Evolutionary conservation across 2,797 vertebrate genomes (phyloP).

Genomic region (Botia almorhae): DNA sequence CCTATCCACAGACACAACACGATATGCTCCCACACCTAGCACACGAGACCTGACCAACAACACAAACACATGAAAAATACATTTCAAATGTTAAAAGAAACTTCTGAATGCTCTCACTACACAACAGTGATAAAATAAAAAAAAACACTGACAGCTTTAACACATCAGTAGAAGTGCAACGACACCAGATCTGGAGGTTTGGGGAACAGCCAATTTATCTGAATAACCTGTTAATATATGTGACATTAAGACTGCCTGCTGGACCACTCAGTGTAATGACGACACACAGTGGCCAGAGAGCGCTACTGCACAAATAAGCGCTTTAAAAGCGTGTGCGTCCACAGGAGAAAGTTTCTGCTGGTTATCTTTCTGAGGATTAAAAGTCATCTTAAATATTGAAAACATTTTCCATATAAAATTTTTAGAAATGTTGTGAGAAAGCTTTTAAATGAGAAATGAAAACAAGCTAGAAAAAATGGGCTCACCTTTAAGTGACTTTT

Average conservation of each 20-base stretch:
- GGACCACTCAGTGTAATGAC: constrained; percentile 46
- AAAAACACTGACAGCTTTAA: not conserved
- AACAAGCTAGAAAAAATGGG: not conserved
- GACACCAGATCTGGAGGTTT: constrained; percentile 7
- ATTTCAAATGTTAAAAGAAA: constrained; percentile 7
- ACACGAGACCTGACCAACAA: constrained; percentile 77
- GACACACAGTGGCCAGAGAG: constrained; percentile 62
- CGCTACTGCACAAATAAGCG: constrained; percentile 60
- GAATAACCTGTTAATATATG: constrained; percentile 36
- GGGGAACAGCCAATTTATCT: constrained; percentile 39
- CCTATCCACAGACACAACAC: constrained; percentile 81
- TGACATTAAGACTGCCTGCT: constrained; percentile 36
- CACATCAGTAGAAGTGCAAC: constrained; percentile 2
- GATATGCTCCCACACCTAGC: constrained; percentile 81
- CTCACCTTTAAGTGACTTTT: constrained; percentile 79
- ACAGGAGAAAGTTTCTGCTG: not conserved
- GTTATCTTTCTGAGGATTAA: no score
- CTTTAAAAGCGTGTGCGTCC: not conserved
- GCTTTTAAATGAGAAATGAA: constrained; percentile 4
- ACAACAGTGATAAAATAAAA: not conserved
- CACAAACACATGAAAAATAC: constrained; percentile 8
- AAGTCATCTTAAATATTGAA: no score
- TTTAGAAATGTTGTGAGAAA: not conserved
- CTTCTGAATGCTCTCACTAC: not conserved
- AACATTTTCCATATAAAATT: not conserved